A percentile compares a stretch with the other conserved stretches of the same genome.
These are phyloP conservation scores for Litocranius walleri DNA, from an alignment of 2,113 vertebrate genomes.

Conservation along the genomic window DNA sequence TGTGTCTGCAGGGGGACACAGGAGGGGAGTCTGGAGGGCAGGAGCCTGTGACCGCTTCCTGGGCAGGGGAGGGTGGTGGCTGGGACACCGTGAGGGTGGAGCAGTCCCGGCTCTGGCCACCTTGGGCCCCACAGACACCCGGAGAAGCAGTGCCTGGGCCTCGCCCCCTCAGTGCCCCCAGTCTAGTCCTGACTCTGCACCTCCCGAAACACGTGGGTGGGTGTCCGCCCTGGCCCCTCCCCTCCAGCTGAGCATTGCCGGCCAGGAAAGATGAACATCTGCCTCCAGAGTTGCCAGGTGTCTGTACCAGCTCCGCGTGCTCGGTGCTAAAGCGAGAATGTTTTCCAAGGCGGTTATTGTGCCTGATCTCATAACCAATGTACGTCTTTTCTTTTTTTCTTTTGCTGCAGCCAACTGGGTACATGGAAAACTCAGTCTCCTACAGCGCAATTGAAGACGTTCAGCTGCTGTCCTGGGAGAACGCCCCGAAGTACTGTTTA, in stretches of 20 bases:
- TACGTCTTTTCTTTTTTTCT: conserved; percentile 36
- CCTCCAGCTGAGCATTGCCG: rapidly evolving
- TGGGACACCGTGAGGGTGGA: rapidly evolving
- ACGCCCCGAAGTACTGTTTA: conserved; percentile 99
- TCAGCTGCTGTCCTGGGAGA: conserved; percentile 99
- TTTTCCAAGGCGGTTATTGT: neutral
- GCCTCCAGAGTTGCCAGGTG: neutral
- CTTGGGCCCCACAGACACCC: rapidly evolving
- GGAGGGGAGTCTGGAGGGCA: neutral
- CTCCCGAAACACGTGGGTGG: rapidly evolving
- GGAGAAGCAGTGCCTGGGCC: neutral
- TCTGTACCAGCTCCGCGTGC: neutral
- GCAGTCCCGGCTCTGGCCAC: rapidly evolving
- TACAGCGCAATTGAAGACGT: conserved; percentile 98
- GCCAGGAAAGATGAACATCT: rapidly evolving
- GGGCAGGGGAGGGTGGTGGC: neutral
- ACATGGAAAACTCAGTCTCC: conserved; percentile 97
- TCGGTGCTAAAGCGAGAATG: neutral
- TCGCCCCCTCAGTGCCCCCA: neutral
- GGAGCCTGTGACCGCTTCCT: neutral
- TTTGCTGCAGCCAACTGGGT: conserved; percentile 92
- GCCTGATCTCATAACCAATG: conserved; percentile 2
- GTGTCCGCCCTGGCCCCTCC: rapidly evolving
- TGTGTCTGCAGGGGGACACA: rapidly evolving
- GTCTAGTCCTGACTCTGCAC: too few relatives aligned